Evolutionary conservation across 1,140 invertebrate species (phyloP).

Genomic region (Prorops nasuta): DNA sequence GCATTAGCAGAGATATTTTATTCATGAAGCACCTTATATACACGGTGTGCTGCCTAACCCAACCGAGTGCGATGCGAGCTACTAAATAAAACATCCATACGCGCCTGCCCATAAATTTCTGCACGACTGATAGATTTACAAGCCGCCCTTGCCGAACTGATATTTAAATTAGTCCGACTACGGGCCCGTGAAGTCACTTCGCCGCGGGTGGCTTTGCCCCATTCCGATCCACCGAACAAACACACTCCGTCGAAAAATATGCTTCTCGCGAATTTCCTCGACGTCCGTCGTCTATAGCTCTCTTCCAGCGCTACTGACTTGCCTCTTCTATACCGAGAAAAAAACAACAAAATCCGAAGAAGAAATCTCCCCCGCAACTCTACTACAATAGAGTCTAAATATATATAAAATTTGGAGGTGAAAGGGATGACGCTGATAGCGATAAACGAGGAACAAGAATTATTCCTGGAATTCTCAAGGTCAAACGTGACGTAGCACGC

Average conservation of each 20-base stretch:
- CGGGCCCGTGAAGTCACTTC: constrained; percentile 30
- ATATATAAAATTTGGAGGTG: too few relatives aligned
- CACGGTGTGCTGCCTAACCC: constrained; percentile 41
- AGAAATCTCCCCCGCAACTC: background rate
- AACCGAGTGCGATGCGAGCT: constrained; percentile 42
- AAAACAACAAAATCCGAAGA: background rate
- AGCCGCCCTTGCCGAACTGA: constrained; percentile 53
- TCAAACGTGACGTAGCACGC: too few relatives aligned
- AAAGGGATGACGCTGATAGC: too few relatives aligned
- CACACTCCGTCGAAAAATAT: constrained; percentile 16
- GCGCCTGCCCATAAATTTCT: constrained; percentile 53
- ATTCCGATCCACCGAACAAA: background rate
- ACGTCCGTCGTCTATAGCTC: background rate
- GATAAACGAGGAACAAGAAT: too few relatives aligned
- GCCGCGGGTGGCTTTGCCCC: constrained; percentile 29
- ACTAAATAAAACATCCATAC: constrained; percentile 57
- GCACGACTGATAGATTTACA: constrained; percentile 56
- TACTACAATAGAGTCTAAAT: too few relatives aligned
- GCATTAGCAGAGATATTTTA: constrained; percentile 56
- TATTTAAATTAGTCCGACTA: constrained; percentile 59
- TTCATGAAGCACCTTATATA: constrained; percentile 54
- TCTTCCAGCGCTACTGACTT: too few relatives aligned
- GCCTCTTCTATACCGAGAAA: background rate
- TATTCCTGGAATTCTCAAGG: too few relatives aligned
- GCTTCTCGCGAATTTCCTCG: constrained; percentile 19